A percentile compares a stretch with the other conserved stretches of the same genome.
These are phyloP conservation scores for Micropoecilia bifurca DNA, from an alignment of 2,797 vertebrate species.

Conservation along the genomic window DNA sequence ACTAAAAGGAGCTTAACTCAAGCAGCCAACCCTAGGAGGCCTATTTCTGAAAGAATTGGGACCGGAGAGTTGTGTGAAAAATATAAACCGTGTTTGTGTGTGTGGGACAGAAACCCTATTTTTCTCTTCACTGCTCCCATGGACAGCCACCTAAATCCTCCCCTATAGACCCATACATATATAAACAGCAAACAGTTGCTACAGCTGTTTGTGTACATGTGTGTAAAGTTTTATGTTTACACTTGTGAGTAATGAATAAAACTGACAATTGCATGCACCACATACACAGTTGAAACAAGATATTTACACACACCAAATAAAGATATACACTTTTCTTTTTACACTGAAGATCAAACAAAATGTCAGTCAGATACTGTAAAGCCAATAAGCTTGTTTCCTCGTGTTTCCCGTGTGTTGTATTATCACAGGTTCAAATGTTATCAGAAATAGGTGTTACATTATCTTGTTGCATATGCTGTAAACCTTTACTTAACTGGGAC, in stretches of 20 bases:
- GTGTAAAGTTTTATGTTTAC: background rate
- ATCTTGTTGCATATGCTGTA: background rate
- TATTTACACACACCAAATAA: background rate
- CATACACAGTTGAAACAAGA: background rate
- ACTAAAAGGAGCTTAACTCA: slow-evolving; percentile 66
- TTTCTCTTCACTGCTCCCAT: slow-evolving; percentile 64
- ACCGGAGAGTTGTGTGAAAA: slow-evolving; percentile 17
- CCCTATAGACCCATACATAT: slow-evolving; percentile 53
- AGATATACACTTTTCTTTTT: background rate
- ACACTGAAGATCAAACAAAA: background rate
- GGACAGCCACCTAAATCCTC: slow-evolving; percentile 63
- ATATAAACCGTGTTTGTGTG: background rate
- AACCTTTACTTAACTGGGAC: background rate
- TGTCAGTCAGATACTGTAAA: too few species aligned
- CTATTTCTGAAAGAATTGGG: slow-evolving; percentile 61
- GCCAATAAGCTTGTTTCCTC: too few species aligned
- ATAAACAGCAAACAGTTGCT: slow-evolving; percentile 47
- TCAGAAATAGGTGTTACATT: background rate
- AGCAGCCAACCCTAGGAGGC: slow-evolving; percentile 63
- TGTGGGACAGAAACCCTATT: slow-evolving; percentile 50
- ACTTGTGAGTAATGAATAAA: slow-evolving; percentile 4
- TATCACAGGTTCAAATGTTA: background rate
- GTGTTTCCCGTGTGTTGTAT: too few species aligned
- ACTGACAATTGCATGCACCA: background rate
- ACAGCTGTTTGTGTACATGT: slow-evolving; percentile 12